Base-by-base conservation (phyloP, 2,113 vertebrate genomes). In the Larimichthys polyactis region DNA sequence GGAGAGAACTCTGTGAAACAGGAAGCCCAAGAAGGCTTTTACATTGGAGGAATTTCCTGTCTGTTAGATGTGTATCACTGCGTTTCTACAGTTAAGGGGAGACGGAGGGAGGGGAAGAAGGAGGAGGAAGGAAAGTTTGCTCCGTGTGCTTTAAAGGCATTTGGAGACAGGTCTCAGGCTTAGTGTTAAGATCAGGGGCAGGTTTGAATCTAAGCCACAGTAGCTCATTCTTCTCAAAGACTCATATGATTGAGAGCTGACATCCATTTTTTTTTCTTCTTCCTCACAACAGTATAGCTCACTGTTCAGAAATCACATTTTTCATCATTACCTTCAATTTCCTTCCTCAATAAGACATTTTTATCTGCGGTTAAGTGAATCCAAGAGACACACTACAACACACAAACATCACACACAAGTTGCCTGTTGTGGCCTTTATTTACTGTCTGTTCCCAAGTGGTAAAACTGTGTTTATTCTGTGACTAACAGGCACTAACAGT, bases 21-120 rank as follows among this genome's bases (percentile, higher is more conserved):
- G 93, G 95, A 95, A 93, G 88, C 83, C 57, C 77, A 68, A 81
- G 78, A 66, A 71, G 78, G 80, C 81, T 89, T 93, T 93, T 92
- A 93, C 87, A 90, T 78, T 84, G 80, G 77, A 91, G 91, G 92
- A 93, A 93, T 94, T 96, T 96, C 93, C 93, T 94, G 91, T 67
- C 82, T 58, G 51, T 86, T 48, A 79, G 93, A 94, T 94, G 85
- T 70, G 86, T 93, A 93, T 94, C 91, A 43, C 76, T 51, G 49
- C 12, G 40, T 91, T 89, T 78, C 75, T 70, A 20, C 32, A 65
- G 86, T 60, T 77, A 71, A 77, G 19, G 60, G 36, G 75, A 74
- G 68, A 63, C 17, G 11, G 59, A 73, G 66, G 51, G 71, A 75
- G 54, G 36, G 36, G 75, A 65, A 55, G 55, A 46, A 36, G 66